Percentiles rank a stretch among this genome's conserved stretches.
Conservation (phyloP, 2,113 vertebrate genomes). For the Serilophus lunatus region DNA sequence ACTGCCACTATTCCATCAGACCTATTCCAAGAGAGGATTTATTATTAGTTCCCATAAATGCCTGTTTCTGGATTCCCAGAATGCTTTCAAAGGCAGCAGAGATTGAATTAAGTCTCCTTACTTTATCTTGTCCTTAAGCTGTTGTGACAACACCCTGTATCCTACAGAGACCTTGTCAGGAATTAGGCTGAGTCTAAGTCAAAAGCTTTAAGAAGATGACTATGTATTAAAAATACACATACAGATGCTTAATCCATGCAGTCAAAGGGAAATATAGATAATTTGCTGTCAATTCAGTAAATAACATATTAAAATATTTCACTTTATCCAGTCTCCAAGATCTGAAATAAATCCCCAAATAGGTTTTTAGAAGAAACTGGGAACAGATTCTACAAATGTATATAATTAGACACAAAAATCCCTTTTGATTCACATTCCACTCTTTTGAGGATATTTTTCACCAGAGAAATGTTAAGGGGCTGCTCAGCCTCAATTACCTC, state of each 20-base stretch:
- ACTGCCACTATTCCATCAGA: background rate
- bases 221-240: background rate
- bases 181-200: conserved; percentile 1
- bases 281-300: background rate
- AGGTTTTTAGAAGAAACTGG: background rate
- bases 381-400: background rate
- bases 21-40: background rate
- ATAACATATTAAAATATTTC: background rate
- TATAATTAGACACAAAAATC: background rate
- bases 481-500: conserved; percentile 81
- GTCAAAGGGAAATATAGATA: background rate
- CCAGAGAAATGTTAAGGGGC: background rate
- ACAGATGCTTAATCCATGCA: background rate
- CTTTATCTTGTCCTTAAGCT: conserved; percentile 33
- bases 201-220: background rate
- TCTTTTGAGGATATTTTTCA: background rate
- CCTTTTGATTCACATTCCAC: background rate
- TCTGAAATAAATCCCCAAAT: background rate
- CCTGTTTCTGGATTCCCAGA: background rate
- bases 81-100: background rate
- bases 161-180: background rate
- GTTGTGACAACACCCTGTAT: conserved; percentile 4
- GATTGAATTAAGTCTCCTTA: conserved; percentile 23
- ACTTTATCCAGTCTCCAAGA: background rate
- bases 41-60: background rate